phyloP scores from a whole-genome alignment of 1,140 invertebrate genomes.

The Drosophila melanogaster region Release_6_plus_ISO1_MT NC_004354.4:13221001-13221500 shows the following conservation, averaged over 20 bases:
- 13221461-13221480: neutral
- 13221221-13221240: constrained; percentile 67
- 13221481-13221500: no score
- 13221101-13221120: constrained; percentile 38
- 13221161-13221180: constrained; percentile 35
- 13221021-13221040: constrained; percentile 21
- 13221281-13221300: constrained; percentile 32
- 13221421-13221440: no score
- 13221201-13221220: constrained; percentile 53
- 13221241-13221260: constrained; percentile 37
- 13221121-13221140: constrained; percentile 6
- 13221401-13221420: neutral
- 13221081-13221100: constrained; percentile 53
- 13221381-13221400: constrained; percentile 1
- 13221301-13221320: constrained; percentile 83
- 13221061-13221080: constrained; percentile 22
- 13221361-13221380: constrained; percentile 33
- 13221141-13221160: constrained; percentile 4
- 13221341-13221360: constrained; percentile 82
- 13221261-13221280: constrained; percentile 51
- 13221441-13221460: no score
- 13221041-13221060: constrained; percentile 28
- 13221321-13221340: constrained; percentile 83
- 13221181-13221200: constrained; percentile 24
- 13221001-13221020: constrained; percentile 10